A percentile compares a stretch with the other conserved stretches of the same genome.
phyloP scores from a whole-genome alignment of 2,113 vertebrate species.

The Amphiprion ocellaris region DNA sequence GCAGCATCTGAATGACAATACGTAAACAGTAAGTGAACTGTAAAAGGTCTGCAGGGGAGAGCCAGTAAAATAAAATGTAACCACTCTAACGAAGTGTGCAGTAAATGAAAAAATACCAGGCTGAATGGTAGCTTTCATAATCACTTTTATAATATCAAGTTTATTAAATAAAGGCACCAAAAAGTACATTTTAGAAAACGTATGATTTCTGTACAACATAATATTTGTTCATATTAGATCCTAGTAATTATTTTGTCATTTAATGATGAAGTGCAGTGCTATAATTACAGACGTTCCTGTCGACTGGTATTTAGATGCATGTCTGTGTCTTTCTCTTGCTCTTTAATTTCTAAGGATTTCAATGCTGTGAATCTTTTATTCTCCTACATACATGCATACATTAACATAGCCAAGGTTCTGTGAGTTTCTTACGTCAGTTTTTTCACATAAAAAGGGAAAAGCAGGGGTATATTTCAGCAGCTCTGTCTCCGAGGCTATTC shows the following conservation, averaged over 20 bases:
- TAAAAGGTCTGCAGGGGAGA: neutral
- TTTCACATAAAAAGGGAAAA: constrained; percentile 23
- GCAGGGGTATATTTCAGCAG: constrained; percentile 16
- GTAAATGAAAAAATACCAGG: too few species aligned
- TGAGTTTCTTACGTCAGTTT: neutral
- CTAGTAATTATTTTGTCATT: neutral
- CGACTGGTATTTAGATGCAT: neutral
- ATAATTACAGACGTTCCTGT: neutral
- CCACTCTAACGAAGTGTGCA: neutral
- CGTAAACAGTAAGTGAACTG: neutral
- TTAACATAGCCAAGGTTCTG: neutral
- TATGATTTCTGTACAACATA: neutral
- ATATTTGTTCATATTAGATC: constrained; percentile 1
- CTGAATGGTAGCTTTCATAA: too few species aligned
- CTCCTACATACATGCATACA: neutral
- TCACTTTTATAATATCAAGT: too few species aligned
- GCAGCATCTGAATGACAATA: neutral
- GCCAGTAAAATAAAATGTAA: neutral
- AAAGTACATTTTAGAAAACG: neutral
- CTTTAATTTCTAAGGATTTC: neutral
- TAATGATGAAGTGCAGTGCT: neutral
- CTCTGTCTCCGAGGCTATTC: constrained; percentile 31
- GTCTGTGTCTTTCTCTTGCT: neutral
- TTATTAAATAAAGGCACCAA: too few species aligned
- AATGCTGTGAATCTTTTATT: constrained; percentile 1